Base-by-base conservation (phyloP, 2,113 vertebrate genomes). In the Oncorhynchus masou region DNA sequence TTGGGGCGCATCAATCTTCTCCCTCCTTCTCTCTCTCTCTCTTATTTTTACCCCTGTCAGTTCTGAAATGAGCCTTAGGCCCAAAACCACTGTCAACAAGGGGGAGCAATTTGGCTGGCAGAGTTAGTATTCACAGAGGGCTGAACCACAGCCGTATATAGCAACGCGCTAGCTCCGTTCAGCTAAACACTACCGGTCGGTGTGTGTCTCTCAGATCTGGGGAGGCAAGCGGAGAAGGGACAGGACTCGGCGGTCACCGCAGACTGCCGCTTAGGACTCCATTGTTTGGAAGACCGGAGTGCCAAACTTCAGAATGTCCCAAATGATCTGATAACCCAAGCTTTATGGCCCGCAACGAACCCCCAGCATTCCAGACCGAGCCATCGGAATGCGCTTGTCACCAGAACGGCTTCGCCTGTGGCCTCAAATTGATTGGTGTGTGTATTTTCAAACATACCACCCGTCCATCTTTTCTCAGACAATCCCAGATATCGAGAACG, bases 1-100 rank as follows among this genome's bases (percentile, higher is more conserved):
- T 89, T 90, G 3, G 54, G 76, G 76, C 72, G 64, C 80, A 83
- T 85, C 77, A 67, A 81, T 88, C 75, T 83, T 22, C n/a, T 62
- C n/a, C 59, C 19, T 62, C 59, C 71, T 45, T 76, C 83, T 27
- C 39, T 25, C 62, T 83, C 70, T 22, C 39, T 82, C 70, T 62
- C 39, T 45, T 45, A 11, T 45, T 45, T 64, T 64, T 88, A 75
- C 79, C 70, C 80, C 80, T 74, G 86, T 87, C 89, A 89, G 45
- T 79, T 83, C 71, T 60, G 79, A 86, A 84, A 86, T 68, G 77
- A 83, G 82, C 77, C 89, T 82, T 54, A 77, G 81, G 87, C 83
- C 86, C 80, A 90, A 91, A 91, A 92, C 93, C 91, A 89, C 92
- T 81, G 86, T 93, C 92, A 92, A 93, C 90, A 92, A 91, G 83